Evolutionary conservation across 2,797 vertebrate species (phyloP).

Genomic region (Scarus forsteni): DNA sequence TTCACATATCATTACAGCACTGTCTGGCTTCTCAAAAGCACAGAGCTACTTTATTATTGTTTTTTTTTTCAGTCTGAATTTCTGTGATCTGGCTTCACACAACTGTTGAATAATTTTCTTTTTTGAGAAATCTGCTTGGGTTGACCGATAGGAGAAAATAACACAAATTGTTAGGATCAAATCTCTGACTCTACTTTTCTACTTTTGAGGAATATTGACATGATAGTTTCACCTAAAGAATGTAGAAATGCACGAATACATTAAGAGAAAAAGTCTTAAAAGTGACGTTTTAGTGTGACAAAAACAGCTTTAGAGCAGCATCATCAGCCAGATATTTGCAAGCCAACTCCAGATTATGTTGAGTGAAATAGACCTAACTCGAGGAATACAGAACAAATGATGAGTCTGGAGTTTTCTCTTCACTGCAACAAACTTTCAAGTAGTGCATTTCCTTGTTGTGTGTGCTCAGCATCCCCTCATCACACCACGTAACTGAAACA

Average conservation of each 20-base stretch:
- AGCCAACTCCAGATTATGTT: slow-evolving; percentile 2
- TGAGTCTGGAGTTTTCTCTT: not conserved
- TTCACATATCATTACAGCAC: slow-evolving; percentile 66
- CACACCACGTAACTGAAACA: slow-evolving; percentile 29
- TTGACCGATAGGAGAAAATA: slow-evolving; percentile 45
- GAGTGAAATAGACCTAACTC: not conserved
- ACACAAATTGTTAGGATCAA: slow-evolving; percentile 45
- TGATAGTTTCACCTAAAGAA: slow-evolving; percentile 27
- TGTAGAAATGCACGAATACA: slow-evolving; percentile 11
- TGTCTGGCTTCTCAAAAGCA: slow-evolving; percentile 65
- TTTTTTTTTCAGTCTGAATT: slow-evolving; percentile 47
- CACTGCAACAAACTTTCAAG: slow-evolving; percentile 3
- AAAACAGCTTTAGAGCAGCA: slow-evolving; percentile 13
- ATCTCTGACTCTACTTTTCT: slow-evolving; percentile 51
- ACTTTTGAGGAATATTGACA: slow-evolving; percentile 7
- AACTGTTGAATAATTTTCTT: slow-evolving; percentile 65
- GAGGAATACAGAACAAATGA: not conserved
- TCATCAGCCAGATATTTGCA: not conserved
- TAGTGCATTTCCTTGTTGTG: slow-evolving; percentile 3
- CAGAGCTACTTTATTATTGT: slow-evolving; percentile 34
- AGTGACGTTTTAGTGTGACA: slow-evolving; percentile 9
- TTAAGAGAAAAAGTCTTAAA: not conserved
- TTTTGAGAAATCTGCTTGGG: slow-evolving; percentile 27
- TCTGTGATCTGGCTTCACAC: slow-evolving; percentile 52
- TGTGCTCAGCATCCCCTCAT: slow-evolving; percentile 11